phyloP scores from a whole-genome alignment of 2,797 vertebrate species.

The Cyprinodon diabolis region DNA sequence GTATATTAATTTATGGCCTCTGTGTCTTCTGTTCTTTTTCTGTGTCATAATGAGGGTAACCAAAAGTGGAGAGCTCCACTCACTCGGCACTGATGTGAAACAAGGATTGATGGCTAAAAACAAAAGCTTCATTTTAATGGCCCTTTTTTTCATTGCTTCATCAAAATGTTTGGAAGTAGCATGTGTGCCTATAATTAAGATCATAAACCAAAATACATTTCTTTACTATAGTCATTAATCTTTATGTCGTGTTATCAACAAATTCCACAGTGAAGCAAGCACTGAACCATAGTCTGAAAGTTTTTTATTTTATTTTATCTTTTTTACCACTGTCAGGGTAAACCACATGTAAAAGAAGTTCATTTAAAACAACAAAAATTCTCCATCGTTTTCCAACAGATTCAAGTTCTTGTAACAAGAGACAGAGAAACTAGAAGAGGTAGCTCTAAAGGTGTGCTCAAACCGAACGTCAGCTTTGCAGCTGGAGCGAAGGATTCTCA shows the following conservation, averaged over 20 bases:
- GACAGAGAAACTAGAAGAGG: no score
- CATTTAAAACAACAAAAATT: no score
- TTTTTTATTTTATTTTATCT: no score
- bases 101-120: slow-evolving; percentile 39
- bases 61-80: slow-evolving; percentile 35
- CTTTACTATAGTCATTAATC: neutral
- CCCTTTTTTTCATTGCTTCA: neutral
- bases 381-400: no score
- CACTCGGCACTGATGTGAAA: slow-evolving; percentile 12
- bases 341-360: no score
- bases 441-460: no score
- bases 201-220: neutral
- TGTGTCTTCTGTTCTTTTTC: slow-evolving; percentile 42
- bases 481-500: no score
- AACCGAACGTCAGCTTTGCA: no score
- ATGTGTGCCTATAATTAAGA: slow-evolving; percentile 12
- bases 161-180: slow-evolving; percentile 10
- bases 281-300: neutral
- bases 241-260: neutral
- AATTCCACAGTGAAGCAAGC: neutral
- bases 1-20: slow-evolving; percentile 44
- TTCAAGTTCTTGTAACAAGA: no score
- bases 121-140: slow-evolving; percentile 52
- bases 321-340: no score
- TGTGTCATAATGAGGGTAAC: slow-evolving; percentile 39